Percentiles rank a stretch among this genome's conserved stretches.
Conservation (phyloP, 2,113 vertebrate species). For the Lates calcarifer region DNA sequence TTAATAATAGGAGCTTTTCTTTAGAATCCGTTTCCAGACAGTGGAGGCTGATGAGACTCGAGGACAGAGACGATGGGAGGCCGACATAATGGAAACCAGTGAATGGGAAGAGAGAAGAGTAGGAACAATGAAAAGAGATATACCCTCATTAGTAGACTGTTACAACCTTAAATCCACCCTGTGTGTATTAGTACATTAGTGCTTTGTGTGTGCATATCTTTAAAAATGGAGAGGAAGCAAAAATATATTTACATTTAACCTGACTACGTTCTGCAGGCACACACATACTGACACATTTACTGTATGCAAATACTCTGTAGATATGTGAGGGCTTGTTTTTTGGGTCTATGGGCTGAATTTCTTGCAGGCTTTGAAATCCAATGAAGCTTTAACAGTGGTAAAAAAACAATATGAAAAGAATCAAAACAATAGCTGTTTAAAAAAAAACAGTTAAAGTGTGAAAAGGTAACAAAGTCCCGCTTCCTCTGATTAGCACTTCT, state of each 20-base stretch:
- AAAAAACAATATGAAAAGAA: neutral
- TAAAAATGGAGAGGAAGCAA: neutral
- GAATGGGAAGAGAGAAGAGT: constrained; percentile 18
- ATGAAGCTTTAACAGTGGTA: neutral
- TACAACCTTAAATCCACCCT: neutral
- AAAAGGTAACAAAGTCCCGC: neutral
- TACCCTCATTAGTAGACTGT: constrained; percentile 14
- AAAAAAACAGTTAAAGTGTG: too few species aligned
- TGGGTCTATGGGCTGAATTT: neutral
- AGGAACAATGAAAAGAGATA: constrained; percentile 22
- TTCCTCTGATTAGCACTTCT: neutral
- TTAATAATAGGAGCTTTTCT: constrained; percentile 41
- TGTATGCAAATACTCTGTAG: neutral
- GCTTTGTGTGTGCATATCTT: neutral
- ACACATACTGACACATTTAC: neutral
- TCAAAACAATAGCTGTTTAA: neutral
- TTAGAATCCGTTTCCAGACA: constrained; percentile 29
- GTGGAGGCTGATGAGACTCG: constrained; percentile 24
- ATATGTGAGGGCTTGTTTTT: neutral
- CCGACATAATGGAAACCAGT: constrained; percentile 23
- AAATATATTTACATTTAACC: neutral
- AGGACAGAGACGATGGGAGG: constrained; percentile 10
- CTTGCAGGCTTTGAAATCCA: neutral
- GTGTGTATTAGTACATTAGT: neutral
- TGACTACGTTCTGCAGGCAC: neutral